These are phyloP conservation scores for Gobius niger DNA, from an alignment of 2,113 vertebrate species.

Conservation along the genomic window DNA sequence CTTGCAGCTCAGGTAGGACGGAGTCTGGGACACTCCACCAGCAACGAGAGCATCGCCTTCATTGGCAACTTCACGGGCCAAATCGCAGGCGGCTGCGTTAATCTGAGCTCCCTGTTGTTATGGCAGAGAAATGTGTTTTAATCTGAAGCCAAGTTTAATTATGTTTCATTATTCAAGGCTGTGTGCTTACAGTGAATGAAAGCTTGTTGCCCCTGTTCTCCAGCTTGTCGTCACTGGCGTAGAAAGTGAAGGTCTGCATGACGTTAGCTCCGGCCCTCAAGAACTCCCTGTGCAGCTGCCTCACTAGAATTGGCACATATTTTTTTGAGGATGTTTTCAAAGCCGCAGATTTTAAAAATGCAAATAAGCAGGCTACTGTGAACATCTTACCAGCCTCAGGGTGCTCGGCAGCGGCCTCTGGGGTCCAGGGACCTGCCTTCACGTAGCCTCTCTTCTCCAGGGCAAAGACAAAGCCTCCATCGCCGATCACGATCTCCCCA, in stretches of 20 bases:
- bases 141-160: no score
- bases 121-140: neutral
- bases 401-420: constrained; percentile 88
- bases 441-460: constrained; percentile 97
- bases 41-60: constrained; percentile 94
- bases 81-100: constrained; percentile 95
- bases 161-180: no score
- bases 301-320: constrained; percentile 73
- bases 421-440: constrained; percentile 98
- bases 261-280: constrained; percentile 91
- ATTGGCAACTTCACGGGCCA: constrained; percentile 89
- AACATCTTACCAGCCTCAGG: constrained; percentile 88
- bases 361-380: neutral
- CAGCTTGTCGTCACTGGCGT: constrained; percentile 97
- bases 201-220: constrained; percentile 95
- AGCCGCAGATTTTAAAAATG: neutral
- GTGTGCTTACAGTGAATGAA: constrained; percentile 81
- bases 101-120: constrained; percentile 84
- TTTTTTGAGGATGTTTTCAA: neutral
- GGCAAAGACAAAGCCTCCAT: constrained; percentile 95
- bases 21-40: constrained; percentile 95
- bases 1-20: constrained; percentile 96
- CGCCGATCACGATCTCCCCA: constrained; percentile 92
- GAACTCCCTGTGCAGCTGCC: constrained; percentile 96
- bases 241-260: constrained; percentile 97